A percentile compares a stretch with the other conserved stretches of the same genome.
Conservation (phyloP, 2,113 vertebrate species). For the Erpornis zantholeuca region DNA sequence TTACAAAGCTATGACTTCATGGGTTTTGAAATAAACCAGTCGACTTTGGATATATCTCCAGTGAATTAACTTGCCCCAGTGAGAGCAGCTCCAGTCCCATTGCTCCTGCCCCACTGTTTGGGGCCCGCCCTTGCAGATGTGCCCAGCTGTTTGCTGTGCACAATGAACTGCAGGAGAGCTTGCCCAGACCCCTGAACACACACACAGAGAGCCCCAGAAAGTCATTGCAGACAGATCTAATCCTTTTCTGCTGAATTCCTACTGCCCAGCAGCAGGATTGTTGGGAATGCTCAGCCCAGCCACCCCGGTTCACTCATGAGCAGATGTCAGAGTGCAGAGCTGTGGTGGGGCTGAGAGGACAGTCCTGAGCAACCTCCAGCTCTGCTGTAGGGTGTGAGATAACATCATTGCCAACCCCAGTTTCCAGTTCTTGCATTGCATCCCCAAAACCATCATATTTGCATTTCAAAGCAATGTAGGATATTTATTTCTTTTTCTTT, state of each 20-base stretch:
- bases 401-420: background rate
- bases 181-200: background rate
- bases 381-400: background rate
- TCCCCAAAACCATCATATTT: background rate
- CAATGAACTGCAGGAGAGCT: background rate
- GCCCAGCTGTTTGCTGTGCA: background rate
- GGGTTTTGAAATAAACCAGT: background rate
- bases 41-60: background rate
- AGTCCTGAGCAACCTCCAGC: background rate
- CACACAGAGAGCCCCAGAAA: background rate
- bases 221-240: background rate
- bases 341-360: background rate
- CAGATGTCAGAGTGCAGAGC: background rate
- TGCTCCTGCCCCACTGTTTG: background rate
- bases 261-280: background rate
- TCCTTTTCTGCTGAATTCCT: fast-evolving
- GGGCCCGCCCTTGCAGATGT: background rate
- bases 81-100: background rate
- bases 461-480: background rate
- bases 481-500: background rate
- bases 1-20: background rate
- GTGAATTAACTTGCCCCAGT: background rate
- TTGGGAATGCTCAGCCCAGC: background rate
- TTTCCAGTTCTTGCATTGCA: background rate
- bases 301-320: background rate